Evolutionary conservation across 2,797 vertebrate species (phyloP).

Genomic region (Channa striata): DNA sequence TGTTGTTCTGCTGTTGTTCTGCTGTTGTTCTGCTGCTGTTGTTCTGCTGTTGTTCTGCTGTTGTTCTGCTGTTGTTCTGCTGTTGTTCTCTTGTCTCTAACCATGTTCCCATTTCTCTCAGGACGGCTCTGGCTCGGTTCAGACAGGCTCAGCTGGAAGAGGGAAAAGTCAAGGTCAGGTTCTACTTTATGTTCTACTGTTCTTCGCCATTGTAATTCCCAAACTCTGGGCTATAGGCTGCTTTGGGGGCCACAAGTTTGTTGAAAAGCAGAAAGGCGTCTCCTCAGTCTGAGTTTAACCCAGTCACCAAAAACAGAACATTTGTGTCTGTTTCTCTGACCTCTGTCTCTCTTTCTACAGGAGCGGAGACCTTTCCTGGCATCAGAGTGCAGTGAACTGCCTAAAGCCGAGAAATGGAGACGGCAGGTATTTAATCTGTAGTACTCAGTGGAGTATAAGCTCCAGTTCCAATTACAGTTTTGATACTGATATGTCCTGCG

Average conservation of each 20-base stretch:
- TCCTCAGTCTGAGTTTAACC: no score
- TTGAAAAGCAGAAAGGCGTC: no score
- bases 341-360: constrained; percentile 69
- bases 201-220: neutral
- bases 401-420: constrained; percentile 98
- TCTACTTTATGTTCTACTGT: neutral
- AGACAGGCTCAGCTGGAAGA: constrained; percentile 93
- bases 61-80: neutral
- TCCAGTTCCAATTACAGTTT: no score
- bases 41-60: no score
- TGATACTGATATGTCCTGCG: neutral
- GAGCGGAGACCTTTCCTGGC: constrained; percentile 95
- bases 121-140: constrained; percentile 94
- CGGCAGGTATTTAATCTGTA: constrained; percentile 84
- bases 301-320: no score
- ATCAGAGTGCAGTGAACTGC: constrained; percentile 93
- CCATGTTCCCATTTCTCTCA: constrained; percentile 50
- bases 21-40: no score
- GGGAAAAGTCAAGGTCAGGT: constrained; percentile 90
- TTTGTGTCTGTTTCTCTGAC: no score
- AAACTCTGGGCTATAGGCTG: neutral
- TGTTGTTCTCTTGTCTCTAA: neutral
- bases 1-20: no score
- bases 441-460: neutral
- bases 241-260: no score